Evolutionary conservation across 1,140 invertebrate species (phyloP).

Genomic region (Drosophila tani): DNA sequence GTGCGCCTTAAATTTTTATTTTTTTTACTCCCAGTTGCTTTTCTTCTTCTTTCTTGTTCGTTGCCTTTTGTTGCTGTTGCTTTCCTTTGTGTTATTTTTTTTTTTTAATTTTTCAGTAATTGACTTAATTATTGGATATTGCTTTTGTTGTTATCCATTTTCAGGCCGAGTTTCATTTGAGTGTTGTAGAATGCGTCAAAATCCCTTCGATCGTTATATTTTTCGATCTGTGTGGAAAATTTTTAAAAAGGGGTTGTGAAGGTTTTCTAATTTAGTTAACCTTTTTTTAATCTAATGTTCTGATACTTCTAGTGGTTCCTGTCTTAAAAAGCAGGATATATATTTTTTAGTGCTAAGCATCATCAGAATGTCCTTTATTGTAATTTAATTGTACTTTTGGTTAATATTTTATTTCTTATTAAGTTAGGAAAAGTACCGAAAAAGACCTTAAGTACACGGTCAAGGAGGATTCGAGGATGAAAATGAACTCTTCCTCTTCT

Average conservation of each 20-base stretch:
- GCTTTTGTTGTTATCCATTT: conserved; percentile 2
- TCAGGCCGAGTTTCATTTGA: not conserved
- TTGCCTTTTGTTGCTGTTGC: not conserved
- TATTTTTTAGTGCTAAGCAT: not conserved
- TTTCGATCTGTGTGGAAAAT: not conserved
- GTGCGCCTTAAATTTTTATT: conserved; percentile 46
- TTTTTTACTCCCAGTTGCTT: conserved; percentile 28
- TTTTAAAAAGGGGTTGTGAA: no score
- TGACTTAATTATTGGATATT: conserved; percentile 32
- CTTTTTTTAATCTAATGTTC: not conserved
- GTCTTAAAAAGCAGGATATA: not conserved
- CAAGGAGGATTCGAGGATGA: not conserved
- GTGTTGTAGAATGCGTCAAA: conserved; percentile 6
- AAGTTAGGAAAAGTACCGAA: not conserved
- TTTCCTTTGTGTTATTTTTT: conserved; percentile 22
- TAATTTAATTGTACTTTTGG: not conserved
- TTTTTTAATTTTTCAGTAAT: conserved; percentile 15
- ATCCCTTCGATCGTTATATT: conserved; percentile 5
- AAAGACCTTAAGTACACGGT: not conserved
- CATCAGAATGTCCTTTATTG: not conserved
- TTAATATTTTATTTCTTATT: not conserved
- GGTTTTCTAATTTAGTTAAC: not conserved
- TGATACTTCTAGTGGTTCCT: no score
- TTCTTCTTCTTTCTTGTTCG: conserved; percentile 24
- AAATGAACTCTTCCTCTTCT: no score